Base-by-base conservation (phyloP, 2,113 vertebrate species). In the Melanostigma gelatinosum region DNA sequence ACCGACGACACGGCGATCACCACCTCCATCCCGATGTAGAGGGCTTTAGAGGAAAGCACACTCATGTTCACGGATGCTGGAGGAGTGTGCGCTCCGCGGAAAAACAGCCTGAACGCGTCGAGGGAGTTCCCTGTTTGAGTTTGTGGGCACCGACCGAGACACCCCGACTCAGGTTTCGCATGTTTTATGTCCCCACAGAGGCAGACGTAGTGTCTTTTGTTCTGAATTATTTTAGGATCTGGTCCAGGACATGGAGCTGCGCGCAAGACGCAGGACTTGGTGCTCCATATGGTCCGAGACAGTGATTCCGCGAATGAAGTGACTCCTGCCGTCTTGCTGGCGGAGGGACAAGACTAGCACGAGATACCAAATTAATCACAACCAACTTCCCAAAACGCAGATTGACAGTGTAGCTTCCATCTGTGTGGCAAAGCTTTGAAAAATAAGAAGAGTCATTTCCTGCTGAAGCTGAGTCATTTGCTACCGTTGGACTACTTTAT, bases 1-100 rank as follows among this genome's bases (percentile, higher is more conserved):
- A 99, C 96, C 0, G 98, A 98, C 62, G 97, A 95, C 88, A 99
- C 71, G 16, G 98, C 97, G 46, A 99, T 97, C 85, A 97, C 93
- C 78, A 96, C 96, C 89, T 99, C 98, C 90, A 98, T 96, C 48
- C 94, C 95, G 83, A 97, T 97, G 91, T 99, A 99, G 55, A 96
- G 91, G 69, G 88, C 94, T 87, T 95, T 95, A 29, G 95, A 93
- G 82, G 93, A 90, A 10, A 95, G 75, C 85, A 95, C 85, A 66
- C 61, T 36, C 57, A 93, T 87, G 77, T 6, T 89, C 55, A 27
- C 72, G 34, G 68, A 63, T 38, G 73, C 84, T 36, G 77, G 36
- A 46, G 20, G 75, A 46, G 66, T 44, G 82, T 40, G 86, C 72
- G 80, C 81, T 86, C 68, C 75, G 81, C 57, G 61, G 65, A 86